Conservation (phyloP, 2,797 vertebrate genomes). For the Pelodytes ibericus region DNA sequence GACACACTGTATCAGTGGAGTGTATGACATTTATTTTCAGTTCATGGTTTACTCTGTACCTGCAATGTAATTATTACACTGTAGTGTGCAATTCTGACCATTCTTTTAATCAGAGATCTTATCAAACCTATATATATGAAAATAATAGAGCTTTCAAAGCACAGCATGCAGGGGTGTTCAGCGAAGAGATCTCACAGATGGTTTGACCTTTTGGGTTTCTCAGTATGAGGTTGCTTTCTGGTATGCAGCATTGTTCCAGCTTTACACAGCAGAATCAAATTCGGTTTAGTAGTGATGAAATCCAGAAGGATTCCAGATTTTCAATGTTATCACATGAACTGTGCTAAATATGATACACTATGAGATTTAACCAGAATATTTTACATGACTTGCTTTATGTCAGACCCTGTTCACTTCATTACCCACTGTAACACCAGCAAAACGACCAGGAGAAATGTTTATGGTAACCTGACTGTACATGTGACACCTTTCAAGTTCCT, state of each 20-base stretch:
- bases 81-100: too few relatives aligned
- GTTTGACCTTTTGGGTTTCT: conserved; percentile 19
- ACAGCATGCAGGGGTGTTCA: not conserved
- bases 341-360: not conserved
- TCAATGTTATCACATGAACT: not conserved
- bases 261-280: conserved; percentile 12
- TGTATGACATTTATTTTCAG: too few relatives aligned
- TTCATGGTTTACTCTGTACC: too few relatives aligned
- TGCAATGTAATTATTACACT: too few relatives aligned
- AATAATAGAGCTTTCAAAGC: conserved; percentile 5
- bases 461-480: too few relatives aligned
- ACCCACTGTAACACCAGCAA: too few relatives aligned
- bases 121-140: too few relatives aligned
- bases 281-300: not conserved
- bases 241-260: not conserved
- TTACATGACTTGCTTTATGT: not conserved
- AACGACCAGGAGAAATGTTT: too few relatives aligned
- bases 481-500: too few relatives aligned
- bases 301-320: not conserved
- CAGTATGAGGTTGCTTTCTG: not conserved
- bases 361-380: not conserved
- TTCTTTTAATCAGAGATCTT: too few relatives aligned
- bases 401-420: too few relatives aligned
- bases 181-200: not conserved
- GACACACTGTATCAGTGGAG: too few relatives aligned